A percentile compares a stretch with the other conserved stretches of the same genome.
phyloP scores from a whole-genome alignment of 2,113 vertebrate genomes.

The Etia nguti region DNA sequence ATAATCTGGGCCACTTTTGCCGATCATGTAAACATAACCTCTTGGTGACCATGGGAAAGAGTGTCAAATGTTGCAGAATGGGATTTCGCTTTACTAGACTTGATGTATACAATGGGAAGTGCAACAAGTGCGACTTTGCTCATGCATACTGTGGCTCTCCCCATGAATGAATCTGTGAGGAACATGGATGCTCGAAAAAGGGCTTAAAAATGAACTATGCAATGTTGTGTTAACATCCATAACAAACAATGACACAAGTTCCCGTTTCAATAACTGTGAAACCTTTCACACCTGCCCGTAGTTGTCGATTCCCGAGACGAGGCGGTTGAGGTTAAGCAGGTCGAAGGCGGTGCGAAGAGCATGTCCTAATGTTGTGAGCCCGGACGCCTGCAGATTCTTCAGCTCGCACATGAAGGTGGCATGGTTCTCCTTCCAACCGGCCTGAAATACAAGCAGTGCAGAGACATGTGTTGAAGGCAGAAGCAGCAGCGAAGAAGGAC shows the following conservation, averaged over 20 bases:
- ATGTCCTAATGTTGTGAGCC: slow-evolving; percentile 92
- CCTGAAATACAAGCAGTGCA: slow-evolving; percentile 62
- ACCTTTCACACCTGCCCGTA: slow-evolving; percentile 86
- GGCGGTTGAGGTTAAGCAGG: slow-evolving; percentile 96
- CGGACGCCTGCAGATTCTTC: slow-evolving; percentile 96
- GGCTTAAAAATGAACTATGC: neutral
- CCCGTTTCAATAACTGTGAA: neutral
- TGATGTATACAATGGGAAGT: neutral
- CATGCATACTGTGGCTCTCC: neutral
- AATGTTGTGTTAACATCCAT: neutral
- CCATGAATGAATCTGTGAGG: neutral
- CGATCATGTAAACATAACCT: neutral
- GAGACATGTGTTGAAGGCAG: neutral
- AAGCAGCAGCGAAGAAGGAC: neutral
- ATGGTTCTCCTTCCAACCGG: slow-evolving; percentile 98
- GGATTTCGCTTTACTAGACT: neutral
- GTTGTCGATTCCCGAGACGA: slow-evolving; percentile 98
- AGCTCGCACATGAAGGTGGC: slow-evolving; percentile 97
- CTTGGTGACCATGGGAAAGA: neutral
- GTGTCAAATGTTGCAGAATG: neutral
- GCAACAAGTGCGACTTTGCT: neutral
- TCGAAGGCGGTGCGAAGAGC: slow-evolving; percentile 94
- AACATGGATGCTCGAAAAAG: neutral
- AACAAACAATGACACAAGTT: neutral
- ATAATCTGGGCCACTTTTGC: neutral